Conservation (phyloP, 2,888 invertebrate genomes). For the Polyploca ridens region DNA sequence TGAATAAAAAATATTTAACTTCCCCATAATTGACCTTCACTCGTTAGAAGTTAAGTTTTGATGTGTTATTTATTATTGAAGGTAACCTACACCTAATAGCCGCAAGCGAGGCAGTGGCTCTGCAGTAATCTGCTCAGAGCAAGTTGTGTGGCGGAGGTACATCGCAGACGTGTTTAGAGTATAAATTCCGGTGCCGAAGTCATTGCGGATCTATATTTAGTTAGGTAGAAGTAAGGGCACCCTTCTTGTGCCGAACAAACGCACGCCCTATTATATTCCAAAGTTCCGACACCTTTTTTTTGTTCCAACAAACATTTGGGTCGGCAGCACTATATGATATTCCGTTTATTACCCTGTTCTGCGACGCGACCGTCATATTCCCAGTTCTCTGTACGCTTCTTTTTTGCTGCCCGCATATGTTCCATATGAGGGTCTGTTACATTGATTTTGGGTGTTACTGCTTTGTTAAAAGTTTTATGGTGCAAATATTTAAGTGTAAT, state of each 20-base stretch:
- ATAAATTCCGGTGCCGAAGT: constrained; percentile 58
- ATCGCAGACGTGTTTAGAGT: constrained; percentile 60
- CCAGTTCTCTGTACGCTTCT: constrained; percentile 45
- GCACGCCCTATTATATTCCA: constrained; percentile 45
- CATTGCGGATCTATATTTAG: constrained; percentile 73
- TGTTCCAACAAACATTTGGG: constrained; percentile 46
- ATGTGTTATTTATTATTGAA: not conserved
- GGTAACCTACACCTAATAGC: not conserved
- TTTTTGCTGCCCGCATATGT: constrained; percentile 74
- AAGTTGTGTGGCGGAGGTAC: constrained; percentile 38
- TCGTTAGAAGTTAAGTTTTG: not conserved
- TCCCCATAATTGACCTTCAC: not conserved
- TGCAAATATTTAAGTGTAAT: constrained; percentile 19
- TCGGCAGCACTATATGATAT: constrained; percentile 60
- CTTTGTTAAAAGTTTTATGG: constrained; percentile 50
- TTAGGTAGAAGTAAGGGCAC: constrained; percentile 50
- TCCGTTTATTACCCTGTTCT: constrained; percentile 60
- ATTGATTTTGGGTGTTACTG: constrained; percentile 53
- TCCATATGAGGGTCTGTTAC: constrained; percentile 55
- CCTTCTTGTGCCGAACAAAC: constrained; percentile 47
- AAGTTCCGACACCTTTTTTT: constrained; percentile 52
- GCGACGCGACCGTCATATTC: constrained; percentile 39
- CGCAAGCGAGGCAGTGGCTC: constrained; percentile 20
- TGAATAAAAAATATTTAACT: not conserved
- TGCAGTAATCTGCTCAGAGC: constrained; percentile 42